These are phyloP conservation scores for Nymphalis polychloros DNA, from an alignment of 2,888 invertebrate species.

Conservation along the genomic window DNA sequence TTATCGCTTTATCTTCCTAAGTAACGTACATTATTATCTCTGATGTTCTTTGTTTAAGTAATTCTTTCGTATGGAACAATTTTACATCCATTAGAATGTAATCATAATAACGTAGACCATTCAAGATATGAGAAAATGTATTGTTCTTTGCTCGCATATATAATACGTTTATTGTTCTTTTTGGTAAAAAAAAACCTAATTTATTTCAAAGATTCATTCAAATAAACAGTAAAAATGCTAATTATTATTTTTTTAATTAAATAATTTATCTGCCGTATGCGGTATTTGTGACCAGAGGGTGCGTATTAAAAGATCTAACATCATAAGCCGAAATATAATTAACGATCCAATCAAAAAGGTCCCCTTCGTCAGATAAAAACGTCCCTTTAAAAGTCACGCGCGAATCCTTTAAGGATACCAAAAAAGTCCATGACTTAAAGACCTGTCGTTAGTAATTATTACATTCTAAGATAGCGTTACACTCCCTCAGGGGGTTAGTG, in stretches of 20 bases:
- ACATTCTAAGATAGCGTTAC: slow-evolving; percentile 60
- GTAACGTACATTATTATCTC: background rate
- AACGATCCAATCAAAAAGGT: slow-evolving; percentile 20
- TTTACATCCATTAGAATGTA: slow-evolving; percentile 18
- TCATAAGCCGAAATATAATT: slow-evolving; percentile 20
- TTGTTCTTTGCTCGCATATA: slow-evolving; percentile 19
- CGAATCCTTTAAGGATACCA: slow-evolving; percentile 24
- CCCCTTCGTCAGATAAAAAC: slow-evolving; percentile 22
- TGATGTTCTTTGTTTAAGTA: slow-evolving; percentile 2
- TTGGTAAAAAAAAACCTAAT: background rate
- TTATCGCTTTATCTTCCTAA: background rate
- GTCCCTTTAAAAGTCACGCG: slow-evolving; percentile 34
- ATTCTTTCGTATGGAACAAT: slow-evolving; percentile 1
- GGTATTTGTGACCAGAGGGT: background rate
- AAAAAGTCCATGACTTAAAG: slow-evolving; percentile 40
- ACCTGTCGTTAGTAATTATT: slow-evolving; percentile 68
- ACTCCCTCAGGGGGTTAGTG: slow-evolving; percentile 47
- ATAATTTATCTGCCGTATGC: background rate
- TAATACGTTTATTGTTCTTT: slow-evolving; percentile 5
- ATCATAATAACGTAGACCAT: slow-evolving; percentile 21
- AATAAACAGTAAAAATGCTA: background rate
- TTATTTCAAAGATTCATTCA: background rate
- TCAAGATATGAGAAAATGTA: slow-evolving; percentile 24
- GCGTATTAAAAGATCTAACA: slow-evolving; percentile 4
- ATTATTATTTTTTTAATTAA: background rate